These are phyloP conservation scores for Equus quagga DNA, from an alignment of 2,113 vertebrate genomes.

Conservation along the genomic window DNA sequence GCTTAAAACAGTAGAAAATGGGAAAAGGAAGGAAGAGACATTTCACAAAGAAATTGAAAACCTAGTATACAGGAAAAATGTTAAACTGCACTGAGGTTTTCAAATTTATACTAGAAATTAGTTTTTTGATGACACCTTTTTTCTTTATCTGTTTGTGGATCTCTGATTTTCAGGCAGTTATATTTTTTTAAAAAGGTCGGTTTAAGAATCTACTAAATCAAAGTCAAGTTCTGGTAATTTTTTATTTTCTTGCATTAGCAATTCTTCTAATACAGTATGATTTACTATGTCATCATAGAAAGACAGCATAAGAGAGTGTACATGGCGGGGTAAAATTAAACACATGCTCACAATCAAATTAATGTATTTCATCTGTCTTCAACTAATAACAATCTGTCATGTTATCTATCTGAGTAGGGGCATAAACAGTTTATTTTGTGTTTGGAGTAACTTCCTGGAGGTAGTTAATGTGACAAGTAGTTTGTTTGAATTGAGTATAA, in stretches of 20 bases:
- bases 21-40: not conserved
- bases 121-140: not conserved
- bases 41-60: slow-evolving; percentile 55
- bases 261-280: slow-evolving; percentile 83
- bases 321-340: slow-evolving; percentile 94
- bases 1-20: slow-evolving; percentile 35
- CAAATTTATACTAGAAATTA: slow-evolving; percentile 55
- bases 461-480: slow-evolving; percentile 96
- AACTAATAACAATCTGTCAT: slow-evolving; percentile 95
- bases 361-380: slow-evolving; percentile 95
- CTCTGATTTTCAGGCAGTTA: slow-evolving; percentile 63
- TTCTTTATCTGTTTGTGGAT: slow-evolving; percentile 29
- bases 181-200: slow-evolving; percentile 74
- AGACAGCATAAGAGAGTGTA: slow-evolving; percentile 86
- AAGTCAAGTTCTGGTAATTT: slow-evolving; percentile 68
- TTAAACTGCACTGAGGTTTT: slow-evolving; percentile 13
- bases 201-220: slow-evolving; percentile 72
- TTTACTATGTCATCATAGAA: slow-evolving; percentile 84
- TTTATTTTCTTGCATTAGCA: slow-evolving; percentile 79
- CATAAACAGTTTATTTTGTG: slow-evolving; percentile 99
- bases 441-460: slow-evolving; percentile 98
- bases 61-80: not conserved
- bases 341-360: slow-evolving; percentile 94
- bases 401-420: slow-evolving; percentile 94
- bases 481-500: slow-evolving; percentile 97